phyloP scores from a whole-genome alignment of 1,140 invertebrate species.

The Anoplolepis gracilipes region DNA sequence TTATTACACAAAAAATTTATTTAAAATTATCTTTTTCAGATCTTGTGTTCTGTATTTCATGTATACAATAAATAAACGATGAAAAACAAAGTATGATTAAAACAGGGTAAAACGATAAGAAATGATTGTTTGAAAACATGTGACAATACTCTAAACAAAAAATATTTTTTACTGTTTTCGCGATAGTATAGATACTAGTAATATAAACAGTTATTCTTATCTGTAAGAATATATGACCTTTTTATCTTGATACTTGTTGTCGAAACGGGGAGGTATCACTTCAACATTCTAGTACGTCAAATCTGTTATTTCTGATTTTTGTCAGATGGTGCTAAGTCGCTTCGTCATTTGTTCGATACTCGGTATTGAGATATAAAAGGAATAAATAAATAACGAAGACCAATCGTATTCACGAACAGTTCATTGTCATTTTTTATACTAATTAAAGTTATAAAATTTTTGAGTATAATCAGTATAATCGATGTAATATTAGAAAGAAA shows the following conservation, averaged over 20 bases:
- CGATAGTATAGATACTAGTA: constrained; percentile 11
- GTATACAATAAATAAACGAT: neutral
- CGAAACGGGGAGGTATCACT: neutral
- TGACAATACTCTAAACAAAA: neutral
- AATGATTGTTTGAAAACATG: constrained; percentile 3
- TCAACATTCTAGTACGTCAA: neutral
- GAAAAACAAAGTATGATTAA: neutral
- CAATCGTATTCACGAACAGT: neutral
- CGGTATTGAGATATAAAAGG: neutral
- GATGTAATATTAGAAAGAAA: too few species aligned
- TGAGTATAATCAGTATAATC: too few species aligned
- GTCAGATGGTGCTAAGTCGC: neutral
- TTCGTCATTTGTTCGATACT: constrained; percentile 6
- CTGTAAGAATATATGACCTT: constrained; percentile 12
- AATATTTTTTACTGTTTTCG: constrained; percentile 2
- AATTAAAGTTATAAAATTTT: neutral
- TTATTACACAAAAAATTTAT: neutral
- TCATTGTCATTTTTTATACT: neutral
- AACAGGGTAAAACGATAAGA: neutral
- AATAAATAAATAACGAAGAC: neutral
- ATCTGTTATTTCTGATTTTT: constrained; percentile 1
- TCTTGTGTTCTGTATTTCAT: neutral
- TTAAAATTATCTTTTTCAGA: neutral
- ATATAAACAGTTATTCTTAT: constrained; percentile 9
- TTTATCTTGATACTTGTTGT: constrained; percentile 16